phyloP scores from a whole-genome alignment of 2,888 invertebrate genomes.

The Epinotia bilunana region DNA sequence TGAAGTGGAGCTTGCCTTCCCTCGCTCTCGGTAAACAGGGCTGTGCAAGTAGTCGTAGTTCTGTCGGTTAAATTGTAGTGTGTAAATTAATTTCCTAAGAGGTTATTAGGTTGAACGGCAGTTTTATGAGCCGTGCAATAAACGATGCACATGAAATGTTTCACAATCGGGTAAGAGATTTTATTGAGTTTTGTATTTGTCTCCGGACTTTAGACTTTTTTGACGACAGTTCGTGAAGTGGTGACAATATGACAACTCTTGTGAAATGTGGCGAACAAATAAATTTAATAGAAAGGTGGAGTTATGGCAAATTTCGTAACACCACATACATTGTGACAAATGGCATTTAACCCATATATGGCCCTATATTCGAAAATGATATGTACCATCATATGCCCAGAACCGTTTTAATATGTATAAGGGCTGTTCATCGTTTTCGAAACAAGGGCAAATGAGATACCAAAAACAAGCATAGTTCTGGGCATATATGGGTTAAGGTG shows the following conservation, averaged over 20 bases:
- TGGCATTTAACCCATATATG: background rate
- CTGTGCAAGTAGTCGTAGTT: background rate
- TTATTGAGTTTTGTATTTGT: background rate
- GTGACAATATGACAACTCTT: background rate
- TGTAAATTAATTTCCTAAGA: slow-evolving; percentile 4
- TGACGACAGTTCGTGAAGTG: background rate
- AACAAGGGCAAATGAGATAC: no score
- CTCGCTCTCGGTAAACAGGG: background rate
- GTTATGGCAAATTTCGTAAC: background rate
- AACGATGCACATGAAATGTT: background rate
- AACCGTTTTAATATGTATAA: no score
- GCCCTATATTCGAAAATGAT: no score
- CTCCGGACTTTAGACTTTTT: no score
- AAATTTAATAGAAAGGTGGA: background rate
- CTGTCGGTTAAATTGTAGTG: slow-evolving; percentile 7
- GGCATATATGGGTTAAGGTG: no score
- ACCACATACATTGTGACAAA: background rate
- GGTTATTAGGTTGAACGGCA: background rate
- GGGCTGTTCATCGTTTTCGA: no score
- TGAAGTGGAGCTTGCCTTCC: slow-evolving; percentile 11
- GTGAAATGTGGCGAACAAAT: background rate
- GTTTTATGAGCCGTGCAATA: slow-evolving; percentile 6
- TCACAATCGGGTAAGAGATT: background rate
- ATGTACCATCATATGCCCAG: no score
- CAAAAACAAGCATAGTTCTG: no score